Evolutionary conservation across 2,888 invertebrate species (phyloP), one percentile per base, ranked within the genome.

Genomic region (Calameuta idolon): DNA sequence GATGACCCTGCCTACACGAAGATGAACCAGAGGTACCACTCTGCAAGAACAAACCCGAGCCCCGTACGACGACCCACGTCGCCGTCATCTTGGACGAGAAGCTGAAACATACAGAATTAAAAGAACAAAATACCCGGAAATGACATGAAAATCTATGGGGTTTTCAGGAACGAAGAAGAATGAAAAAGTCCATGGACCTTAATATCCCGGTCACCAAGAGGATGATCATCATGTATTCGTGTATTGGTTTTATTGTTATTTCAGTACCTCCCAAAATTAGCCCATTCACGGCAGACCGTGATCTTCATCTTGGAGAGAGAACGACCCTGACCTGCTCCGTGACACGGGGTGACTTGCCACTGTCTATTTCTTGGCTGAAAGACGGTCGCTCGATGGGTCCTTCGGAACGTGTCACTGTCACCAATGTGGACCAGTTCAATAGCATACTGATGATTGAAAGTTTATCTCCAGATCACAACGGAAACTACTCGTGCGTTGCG

Each of bases 191-290:
- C 40, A 40, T 40, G 40, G 40, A 40, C 40, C 40, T 5, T 5
- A 4, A 4, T 40, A 40, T 40, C 40, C 15, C 40, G 15, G 15
- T 40, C 40, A 1, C 15, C 40, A 40, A 15, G 15, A 40, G 40
- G 40, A 77, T 69, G 40, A 76, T 71, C 76, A 78, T 80, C 40
- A 5, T 40, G 40, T 40, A 40, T 40, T 40, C 40, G 40, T 40
- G 79, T 34, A 55, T 71, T 34, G 34, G 40, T 76, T 78, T 75
- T 82, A 81, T 84, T 87, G 87, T 79, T 91, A 92, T 93, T 94
- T 85, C 94, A 94, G 96, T 95, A 93, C 95, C 96, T 88, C 96
- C 96, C 87, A 95, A 95, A 93, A 94, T 96, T 92, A 95, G 95
- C 92, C 95, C 95, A 83, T 95, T 95, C 92, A 92, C 93, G 87